Conservation (phyloP, 2,888 invertebrate species). For the Drosophila limbata region DNA sequence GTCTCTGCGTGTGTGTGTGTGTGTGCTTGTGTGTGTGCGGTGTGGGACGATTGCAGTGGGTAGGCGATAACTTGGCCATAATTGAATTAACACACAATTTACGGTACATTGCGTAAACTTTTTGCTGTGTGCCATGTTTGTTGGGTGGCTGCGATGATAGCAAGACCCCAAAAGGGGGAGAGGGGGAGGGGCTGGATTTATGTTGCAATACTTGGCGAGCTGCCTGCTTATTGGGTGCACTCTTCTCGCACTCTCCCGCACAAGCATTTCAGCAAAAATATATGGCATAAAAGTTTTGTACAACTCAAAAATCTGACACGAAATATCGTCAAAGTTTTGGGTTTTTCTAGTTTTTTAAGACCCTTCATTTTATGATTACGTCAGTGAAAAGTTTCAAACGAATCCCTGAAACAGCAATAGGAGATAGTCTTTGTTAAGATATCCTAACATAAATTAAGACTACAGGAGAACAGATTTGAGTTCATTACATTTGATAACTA, state of each 20-base stretch:
- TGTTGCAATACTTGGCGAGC: conserved; percentile 43
- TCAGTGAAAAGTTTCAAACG: neutral
- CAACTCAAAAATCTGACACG: conserved; percentile 51
- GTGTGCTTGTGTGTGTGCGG: conserved; percentile 20
- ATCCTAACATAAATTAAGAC: no score
- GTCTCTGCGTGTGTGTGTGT: conserved; percentile 11
- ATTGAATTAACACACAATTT: conserved; percentile 83
- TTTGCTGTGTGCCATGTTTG: conserved; percentile 50
- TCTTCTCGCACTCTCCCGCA: neutral
- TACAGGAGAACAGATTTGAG: no score
- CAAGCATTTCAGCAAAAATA: conserved; percentile 37
- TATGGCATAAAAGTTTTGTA: conserved; percentile 44
- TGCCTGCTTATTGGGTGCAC: conserved; percentile 26
- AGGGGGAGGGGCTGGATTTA: neutral
- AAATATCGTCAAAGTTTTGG: conserved; percentile 44
- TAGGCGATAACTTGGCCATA: conserved; percentile 68
- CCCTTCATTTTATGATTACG: conserved; percentile 11
- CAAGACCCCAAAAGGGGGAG: neutral
- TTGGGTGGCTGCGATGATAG: conserved; percentile 23
- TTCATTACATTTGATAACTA: neutral
- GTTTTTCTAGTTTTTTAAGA: conserved; percentile 5
- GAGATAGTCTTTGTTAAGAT: neutral
- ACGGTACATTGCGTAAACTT: conserved; percentile 81
- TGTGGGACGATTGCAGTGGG: conserved; percentile 30
- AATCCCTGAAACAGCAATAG: neutral